phyloP scores from a whole-genome alignment of 2,113 vertebrate species.

The Orcinus orca region DNA sequence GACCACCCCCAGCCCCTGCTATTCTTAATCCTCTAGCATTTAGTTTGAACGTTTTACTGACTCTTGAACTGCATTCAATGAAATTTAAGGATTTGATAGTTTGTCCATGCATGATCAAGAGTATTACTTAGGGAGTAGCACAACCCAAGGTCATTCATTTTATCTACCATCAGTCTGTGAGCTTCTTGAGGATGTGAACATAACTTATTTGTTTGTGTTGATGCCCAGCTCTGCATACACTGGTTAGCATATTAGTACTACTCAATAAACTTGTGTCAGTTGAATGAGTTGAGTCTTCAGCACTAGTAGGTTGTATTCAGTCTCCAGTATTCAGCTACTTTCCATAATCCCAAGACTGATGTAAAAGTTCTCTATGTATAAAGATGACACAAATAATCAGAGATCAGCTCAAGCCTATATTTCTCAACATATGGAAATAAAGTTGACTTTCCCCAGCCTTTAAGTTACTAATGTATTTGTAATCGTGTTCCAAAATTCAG shows the following conservation, averaged over 20 bases:
- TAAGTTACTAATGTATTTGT: not conserved
- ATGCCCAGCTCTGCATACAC: no score
- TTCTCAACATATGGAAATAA: not conserved
- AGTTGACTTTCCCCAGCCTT: not conserved
- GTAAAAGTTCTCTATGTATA: not conserved
- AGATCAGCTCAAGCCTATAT: not conserved
- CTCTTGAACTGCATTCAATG: not conserved
- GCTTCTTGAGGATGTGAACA: not conserved
- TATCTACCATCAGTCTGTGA: not conserved
- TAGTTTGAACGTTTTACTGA: not conserved
- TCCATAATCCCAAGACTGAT: not conserved
- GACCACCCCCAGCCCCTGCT: not conserved
- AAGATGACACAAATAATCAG: not conserved
- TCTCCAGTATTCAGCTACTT: not conserved
- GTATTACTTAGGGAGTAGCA: not conserved
- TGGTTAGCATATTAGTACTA: not conserved
- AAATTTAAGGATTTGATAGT: not conserved
- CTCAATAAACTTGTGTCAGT: not conserved
- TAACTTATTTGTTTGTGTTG: not conserved
- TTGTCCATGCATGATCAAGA: not conserved
- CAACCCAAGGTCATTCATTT: not conserved
- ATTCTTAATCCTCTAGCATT: not conserved
- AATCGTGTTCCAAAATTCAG: not conserved
- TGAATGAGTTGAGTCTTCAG: not conserved
- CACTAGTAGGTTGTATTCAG: not conserved